phyloP scores from a whole-genome alignment of 2,797 vertebrate species.

The Falco berigora region DNA sequence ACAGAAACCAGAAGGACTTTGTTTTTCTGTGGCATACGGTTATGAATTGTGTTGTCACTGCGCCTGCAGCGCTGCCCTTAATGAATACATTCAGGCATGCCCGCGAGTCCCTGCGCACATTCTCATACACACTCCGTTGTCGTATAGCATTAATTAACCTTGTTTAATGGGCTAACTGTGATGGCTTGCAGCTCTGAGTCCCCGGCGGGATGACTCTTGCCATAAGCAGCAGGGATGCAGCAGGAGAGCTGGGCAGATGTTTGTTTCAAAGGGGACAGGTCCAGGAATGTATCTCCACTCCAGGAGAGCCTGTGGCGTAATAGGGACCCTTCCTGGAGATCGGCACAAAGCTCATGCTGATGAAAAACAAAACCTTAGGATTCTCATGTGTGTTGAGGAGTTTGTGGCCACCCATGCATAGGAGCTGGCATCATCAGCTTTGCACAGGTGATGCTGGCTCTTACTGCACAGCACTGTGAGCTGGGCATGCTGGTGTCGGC shows the following conservation, averaged over 20 bases:
- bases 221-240: not conserved
- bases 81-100: not conserved
- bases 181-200: not conserved
- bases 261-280: not conserved
- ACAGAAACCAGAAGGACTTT: not conserved
- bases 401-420: not conserved
- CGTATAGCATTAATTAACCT: not conserved
- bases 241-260: not conserved
- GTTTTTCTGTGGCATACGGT: not conserved
- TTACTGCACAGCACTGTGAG: not conserved
- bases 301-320: fast-evolving
- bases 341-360: fast-evolving
- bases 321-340: not conserved
- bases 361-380: not conserved
- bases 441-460: not conserved
- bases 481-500: not conserved
- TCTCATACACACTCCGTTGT: not conserved
- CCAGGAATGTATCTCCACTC: not conserved
- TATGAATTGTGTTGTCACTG: not conserved
- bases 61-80: not conserved
- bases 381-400: not conserved
- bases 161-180: not conserved
- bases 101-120: not conserved
- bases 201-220: not conserved
- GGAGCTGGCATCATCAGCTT: not conserved